Percentiles rank a stretch among this genome's conserved stretches.
phyloP scores from a whole-genome alignment of 2,888 invertebrate species.

The Campoplex capitator region DNA sequence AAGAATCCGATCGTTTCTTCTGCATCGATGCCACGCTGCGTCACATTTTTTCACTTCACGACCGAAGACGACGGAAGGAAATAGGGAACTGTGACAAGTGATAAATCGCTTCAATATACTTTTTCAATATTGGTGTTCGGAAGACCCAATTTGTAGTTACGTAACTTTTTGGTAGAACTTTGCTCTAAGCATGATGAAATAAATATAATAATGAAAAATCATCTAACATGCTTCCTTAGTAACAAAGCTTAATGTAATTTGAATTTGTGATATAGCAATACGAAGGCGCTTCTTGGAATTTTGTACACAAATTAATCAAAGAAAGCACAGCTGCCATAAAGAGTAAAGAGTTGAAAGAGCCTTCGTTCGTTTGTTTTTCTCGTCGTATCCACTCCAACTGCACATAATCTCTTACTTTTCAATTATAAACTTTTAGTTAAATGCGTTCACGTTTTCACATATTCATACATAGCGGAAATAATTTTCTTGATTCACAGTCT shows the following conservation, averaged over 20 bases:
- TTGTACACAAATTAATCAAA: neutral
- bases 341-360: neutral
- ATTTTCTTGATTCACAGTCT: conserved; percentile 26
- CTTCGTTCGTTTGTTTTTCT: neutral
- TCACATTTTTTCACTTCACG: conserved; percentile 12
- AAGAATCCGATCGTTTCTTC: conserved; percentile 7
- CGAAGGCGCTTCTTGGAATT: neutral
- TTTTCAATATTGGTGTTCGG: neutral
- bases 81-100: conserved; percentile 7
- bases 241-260: neutral
- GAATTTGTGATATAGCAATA: neutral
- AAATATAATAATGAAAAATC: neutral
- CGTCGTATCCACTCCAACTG: neutral
- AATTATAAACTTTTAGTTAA: conserved; percentile 41
- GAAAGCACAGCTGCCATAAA: neutral
- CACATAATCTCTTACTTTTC: neutral
- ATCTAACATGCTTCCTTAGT: neutral
- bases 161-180: neutral
- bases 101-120: conserved; percentile 25
- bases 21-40: neutral
- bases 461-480: conserved; percentile 16
- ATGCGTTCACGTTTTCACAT: conserved; percentile 14
- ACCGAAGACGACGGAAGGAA: neutral
- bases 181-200: neutral
- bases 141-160: conserved; percentile 27